phyloP scores from a whole-genome alignment of 1,140 invertebrate genomes.

The Drosophila kanapiae region DNA sequence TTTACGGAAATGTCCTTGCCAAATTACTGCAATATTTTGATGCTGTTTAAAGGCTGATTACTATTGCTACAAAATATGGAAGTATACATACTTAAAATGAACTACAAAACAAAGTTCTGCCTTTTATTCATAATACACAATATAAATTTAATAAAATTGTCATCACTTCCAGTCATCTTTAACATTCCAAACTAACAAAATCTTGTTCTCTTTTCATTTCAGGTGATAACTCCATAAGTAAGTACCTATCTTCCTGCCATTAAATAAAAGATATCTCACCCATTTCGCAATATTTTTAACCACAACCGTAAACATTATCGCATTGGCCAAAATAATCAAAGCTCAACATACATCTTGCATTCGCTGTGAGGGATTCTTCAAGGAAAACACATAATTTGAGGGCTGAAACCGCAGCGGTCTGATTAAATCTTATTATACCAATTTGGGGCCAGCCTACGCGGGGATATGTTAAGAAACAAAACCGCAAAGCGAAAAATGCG shows the following conservation, averaged over 20 bases:
- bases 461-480: constrained; percentile 22
- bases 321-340: constrained; percentile 64
- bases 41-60: not conserved
- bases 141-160: too few relatives aligned
- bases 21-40: too few relatives aligned
- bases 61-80: not conserved
- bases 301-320: constrained; percentile 55
- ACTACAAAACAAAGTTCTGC: too few relatives aligned
- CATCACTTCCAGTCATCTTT: not conserved
- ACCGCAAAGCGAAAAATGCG: constrained; percentile 44
- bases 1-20: not conserved
- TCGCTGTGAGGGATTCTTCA: constrained; percentile 53
- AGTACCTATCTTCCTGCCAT: constrained; percentile 41
- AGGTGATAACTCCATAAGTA: constrained; percentile 85
- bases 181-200: not conserved
- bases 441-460: constrained; percentile 39
- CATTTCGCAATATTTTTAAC: constrained; percentile 55
- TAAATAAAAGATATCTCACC: constrained; percentile 15
- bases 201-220: constrained; percentile 43
- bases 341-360: constrained; percentile 62
- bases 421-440: constrained; percentile 71
- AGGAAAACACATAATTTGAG: constrained; percentile 31
- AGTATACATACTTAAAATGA: too few relatives aligned
- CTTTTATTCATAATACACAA: too few relatives aligned
- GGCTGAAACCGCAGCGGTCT: constrained; percentile 53